Evolutionary conservation across 2,797 vertebrate species (phyloP).

Genomic region (Stomatorhinus walkeri): DNA sequence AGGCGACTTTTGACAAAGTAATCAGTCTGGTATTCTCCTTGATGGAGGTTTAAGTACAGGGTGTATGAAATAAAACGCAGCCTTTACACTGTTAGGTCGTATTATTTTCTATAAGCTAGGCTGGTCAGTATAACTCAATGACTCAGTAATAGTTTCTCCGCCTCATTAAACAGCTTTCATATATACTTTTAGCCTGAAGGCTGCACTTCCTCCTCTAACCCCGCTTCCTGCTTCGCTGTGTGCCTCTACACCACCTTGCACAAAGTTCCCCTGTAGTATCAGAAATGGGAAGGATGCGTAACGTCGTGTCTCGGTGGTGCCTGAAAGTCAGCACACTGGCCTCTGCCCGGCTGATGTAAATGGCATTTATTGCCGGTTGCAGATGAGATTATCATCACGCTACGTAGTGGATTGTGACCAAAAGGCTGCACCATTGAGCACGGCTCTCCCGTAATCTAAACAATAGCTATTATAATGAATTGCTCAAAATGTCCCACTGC

Average conservation of each 20-base stretch:
- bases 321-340: not conserved
- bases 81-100: not conserved
- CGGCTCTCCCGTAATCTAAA: not conserved
- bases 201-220: not conserved
- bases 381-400: not conserved
- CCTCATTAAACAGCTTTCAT: not conserved
- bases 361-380: not conserved
- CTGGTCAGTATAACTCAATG: not conserved
- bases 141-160: not conserved
- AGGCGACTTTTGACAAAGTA: not conserved
- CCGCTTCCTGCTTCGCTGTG: not conserved
- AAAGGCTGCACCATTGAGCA: not conserved
- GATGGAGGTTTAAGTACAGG: not conserved
- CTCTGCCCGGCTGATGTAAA: not conserved
- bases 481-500: not conserved
- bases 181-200: not conserved
- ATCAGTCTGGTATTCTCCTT: not conserved
- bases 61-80: not conserved
- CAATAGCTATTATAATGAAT: not conserved
- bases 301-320: not conserved
- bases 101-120: not conserved
- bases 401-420: not conserved
- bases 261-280: not conserved
- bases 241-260: not conserved
- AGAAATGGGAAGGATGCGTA: not conserved